phyloP scores from a whole-genome alignment of 2,113 vertebrate species.

The Periophthalmodon schlosseri region DNA sequence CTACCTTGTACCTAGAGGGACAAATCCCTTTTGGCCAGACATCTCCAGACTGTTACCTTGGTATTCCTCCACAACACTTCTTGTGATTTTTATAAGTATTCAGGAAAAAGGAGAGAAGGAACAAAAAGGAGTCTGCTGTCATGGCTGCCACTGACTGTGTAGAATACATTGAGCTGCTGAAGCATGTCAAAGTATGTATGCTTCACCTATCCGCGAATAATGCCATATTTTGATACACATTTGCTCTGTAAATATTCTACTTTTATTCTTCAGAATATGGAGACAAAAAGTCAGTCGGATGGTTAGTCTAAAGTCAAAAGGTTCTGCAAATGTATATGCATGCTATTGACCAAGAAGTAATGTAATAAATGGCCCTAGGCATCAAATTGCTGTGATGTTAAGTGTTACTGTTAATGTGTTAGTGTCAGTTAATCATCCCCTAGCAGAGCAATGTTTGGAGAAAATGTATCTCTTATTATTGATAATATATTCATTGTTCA shows the following conservation, averaged over 20 bases:
- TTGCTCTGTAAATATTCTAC: constrained; percentile 68
- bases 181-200: constrained; percentile 71
- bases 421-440: not conserved
- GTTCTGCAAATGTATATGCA: constrained; percentile 1
- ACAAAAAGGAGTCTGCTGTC: constrained; percentile 71
- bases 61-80: constrained; percentile 74
- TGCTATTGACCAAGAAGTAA: not conserved
- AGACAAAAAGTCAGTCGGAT: constrained; percentile 16
- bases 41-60: constrained; percentile 82
- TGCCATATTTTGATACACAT: constrained; percentile 74
- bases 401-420: not conserved
- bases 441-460: not conserved
- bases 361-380: not conserved
- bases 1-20: constrained; percentile 87
- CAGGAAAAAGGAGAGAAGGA: constrained; percentile 62
- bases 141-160: constrained; percentile 71
- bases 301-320: constrained; percentile 23
- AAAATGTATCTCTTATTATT: not conserved
- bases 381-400: not conserved
- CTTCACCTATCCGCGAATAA: constrained; percentile 74
- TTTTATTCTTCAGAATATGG: constrained; percentile 26
- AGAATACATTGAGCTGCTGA: constrained; percentile 75
- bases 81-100: constrained; percentile 77
- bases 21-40: constrained; percentile 95
- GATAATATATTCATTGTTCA: not conserved